Evolutionary conservation across 2,888 invertebrate species (phyloP).

Genomic region (Habroteleia sp.): DNA sequence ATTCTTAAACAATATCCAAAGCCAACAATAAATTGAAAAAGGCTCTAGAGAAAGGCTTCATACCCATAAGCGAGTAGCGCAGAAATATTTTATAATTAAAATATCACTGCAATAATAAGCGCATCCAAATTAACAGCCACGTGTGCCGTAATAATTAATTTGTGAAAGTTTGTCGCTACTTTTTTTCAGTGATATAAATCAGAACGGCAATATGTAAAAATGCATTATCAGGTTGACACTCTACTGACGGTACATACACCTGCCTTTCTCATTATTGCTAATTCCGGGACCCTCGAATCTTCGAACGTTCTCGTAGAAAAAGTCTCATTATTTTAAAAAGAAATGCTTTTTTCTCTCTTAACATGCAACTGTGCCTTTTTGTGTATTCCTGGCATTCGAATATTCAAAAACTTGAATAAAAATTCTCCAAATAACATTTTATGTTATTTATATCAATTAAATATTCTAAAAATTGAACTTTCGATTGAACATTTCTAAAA

Average conservation of each 20-base stretch:
- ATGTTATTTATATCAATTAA: no score
- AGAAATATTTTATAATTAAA: background rate
- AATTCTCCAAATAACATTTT: no score
- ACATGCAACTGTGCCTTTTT: slow-evolving; percentile 16
- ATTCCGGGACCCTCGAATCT: slow-evolving; percentile 30
- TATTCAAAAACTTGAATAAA: no score
- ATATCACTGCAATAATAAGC: background rate
- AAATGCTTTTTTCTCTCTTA: slow-evolving; percentile 5
- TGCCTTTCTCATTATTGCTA: slow-evolving; percentile 51
- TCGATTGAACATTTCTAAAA: no score
- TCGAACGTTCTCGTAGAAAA: slow-evolving; percentile 27
- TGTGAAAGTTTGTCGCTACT: slow-evolving; percentile 13
- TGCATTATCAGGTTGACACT: slow-evolving; percentile 49
- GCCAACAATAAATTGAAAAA: no score
- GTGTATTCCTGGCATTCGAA: no score
- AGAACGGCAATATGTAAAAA: slow-evolving; percentile 28
- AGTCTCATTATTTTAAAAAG: slow-evolving; percentile 31
- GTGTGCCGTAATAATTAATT: slow-evolving; percentile 10
- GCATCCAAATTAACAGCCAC: slow-evolving; percentile 5
- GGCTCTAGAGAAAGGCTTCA: no score
- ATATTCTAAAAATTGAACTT: no score
- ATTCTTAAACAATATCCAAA: no score
- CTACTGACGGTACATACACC: slow-evolving; percentile 36
- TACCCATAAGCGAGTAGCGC: no score
- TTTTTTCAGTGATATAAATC: slow-evolving; percentile 33